Conservation (phyloP, 2,113 vertebrate species). For the Elaphurus davidianus region DNA sequence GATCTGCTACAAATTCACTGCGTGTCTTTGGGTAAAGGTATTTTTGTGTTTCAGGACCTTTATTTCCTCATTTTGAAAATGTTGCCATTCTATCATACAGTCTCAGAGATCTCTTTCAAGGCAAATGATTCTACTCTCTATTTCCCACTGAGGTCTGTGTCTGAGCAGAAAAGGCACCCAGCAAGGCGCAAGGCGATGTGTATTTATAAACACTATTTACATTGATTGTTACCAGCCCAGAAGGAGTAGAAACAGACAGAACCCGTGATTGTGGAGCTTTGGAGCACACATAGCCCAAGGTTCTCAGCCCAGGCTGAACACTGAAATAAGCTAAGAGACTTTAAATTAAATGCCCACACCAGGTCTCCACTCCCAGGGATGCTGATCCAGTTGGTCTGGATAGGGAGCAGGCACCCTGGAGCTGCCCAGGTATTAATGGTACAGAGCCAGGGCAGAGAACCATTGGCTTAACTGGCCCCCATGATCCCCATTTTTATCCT, state of each 20-base stretch:
- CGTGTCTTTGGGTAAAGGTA: not conserved
- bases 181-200: not conserved
- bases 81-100: not conserved
- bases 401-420: not conserved
- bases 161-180: not conserved
- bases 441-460: not conserved
- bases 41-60: not conserved
- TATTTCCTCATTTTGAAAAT: not conserved
- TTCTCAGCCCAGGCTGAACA: not conserved
- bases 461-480: too few species aligned
- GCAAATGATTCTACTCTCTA: not conserved
- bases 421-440: rapidly evolving
- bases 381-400: not conserved
- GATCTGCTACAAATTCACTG: not conserved
- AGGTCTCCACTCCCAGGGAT: not conserved
- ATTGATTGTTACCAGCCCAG: not conserved
- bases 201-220: not conserved
- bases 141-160: not conserved
- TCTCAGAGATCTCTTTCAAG: not conserved
- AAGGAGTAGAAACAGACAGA: not conserved
- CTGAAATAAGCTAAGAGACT: not conserved
- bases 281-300: not conserved
- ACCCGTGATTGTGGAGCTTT: too few species aligned
- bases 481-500: not conserved
- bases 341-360: not conserved